Evolutionary conservation across 2,113 vertebrate species (phyloP), one percentile per base, ranked within the genome.

Genomic region (Nannobrachium achirus): DNA sequence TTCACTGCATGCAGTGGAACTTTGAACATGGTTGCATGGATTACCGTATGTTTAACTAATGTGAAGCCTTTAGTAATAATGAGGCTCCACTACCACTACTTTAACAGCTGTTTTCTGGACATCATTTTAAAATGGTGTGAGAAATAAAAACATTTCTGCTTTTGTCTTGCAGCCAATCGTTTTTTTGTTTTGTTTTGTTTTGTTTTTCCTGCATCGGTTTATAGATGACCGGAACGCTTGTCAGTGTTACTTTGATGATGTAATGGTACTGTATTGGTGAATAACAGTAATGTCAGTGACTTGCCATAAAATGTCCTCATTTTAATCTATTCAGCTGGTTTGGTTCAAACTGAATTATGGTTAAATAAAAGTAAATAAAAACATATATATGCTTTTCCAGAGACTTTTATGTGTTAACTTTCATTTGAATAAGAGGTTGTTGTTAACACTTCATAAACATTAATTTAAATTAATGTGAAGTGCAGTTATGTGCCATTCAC

Each of bases 301-400:
- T 38, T 52, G 39, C 58, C 57, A 65, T 73, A 63, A 56, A 63
- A 55, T 72, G 48, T 62, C 48, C 39, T 59, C 59, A 60, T 71
- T 80, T 76, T 8, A 56, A 44, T 4, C 15, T 58, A 20, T 68
- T 65, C 61, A 63, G 53, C 42, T 71, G 60, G 71, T 66, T 84
- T 83, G 39, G 63, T 66, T 66, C 68, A 59, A 33, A 71, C 4
- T 57, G 63, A 78, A 82, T 65, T 41, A 38, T 76, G 78, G 80
- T 80, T 66, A 41, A 69, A 66, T 42, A 61, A 75, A 85, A n/a
- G n/a, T n/a, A n/a, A n/a, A 82, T 75, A 67, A 76, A 81, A n/a
- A n/a, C n/a, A n/a, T n/a, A 14, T 39, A 56, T 20, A 3, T 7
- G n/a, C 56, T 61, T 78, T 70, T 66, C 42, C 66, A 75, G 14